Percentiles rank a stretch among this genome's conserved stretches.
These are phyloP conservation scores for Cyclophora albipunctata DNA, from an alignment of 2,888 invertebrate species.

Conservation along the genomic window DNA sequence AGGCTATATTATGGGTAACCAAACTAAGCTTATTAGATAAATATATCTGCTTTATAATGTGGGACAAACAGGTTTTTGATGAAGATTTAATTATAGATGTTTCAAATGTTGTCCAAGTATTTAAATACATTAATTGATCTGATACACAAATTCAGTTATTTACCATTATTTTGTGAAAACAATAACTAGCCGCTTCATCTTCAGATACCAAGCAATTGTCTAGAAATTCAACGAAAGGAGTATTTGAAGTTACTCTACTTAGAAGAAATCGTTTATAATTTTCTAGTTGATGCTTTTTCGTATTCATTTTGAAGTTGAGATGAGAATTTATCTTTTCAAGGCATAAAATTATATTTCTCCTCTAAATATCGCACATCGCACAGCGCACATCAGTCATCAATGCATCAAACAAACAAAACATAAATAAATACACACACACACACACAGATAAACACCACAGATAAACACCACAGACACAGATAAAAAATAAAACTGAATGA, in stretches of 20 bases:
- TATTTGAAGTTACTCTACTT: slow-evolving; percentile 15
- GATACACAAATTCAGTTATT: not conserved
- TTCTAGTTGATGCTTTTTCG: slow-evolving; percentile 14
- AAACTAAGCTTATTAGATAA: too few relatives aligned
- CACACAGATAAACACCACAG: too few relatives aligned
- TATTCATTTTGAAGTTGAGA: slow-evolving; percentile 8
- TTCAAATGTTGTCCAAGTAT: too few relatives aligned
- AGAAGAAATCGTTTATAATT: slow-evolving; percentile 16
- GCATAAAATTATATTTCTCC: not conserved
- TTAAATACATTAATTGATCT: too few relatives aligned
- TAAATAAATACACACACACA: too few relatives aligned
- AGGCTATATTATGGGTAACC: too few relatives aligned
- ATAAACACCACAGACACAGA: not conserved
- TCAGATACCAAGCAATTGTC: slow-evolving; percentile 45
- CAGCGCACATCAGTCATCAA: too few relatives aligned
- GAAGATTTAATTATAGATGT: too few relatives aligned
- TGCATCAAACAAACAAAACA: not conserved
- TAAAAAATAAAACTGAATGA: not conserved
- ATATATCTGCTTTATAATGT: too few relatives aligned
- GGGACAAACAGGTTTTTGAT: too few relatives aligned
- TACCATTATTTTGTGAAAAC: slow-evolving; percentile 63
- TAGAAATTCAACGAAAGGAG: slow-evolving; percentile 36
- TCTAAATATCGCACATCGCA: too few relatives aligned
- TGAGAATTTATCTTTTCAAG: not conserved
- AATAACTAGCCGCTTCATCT: slow-evolving; percentile 41